Conservation (phyloP, 2,888 invertebrate species). For the Agrotis exclamationis region DNA sequence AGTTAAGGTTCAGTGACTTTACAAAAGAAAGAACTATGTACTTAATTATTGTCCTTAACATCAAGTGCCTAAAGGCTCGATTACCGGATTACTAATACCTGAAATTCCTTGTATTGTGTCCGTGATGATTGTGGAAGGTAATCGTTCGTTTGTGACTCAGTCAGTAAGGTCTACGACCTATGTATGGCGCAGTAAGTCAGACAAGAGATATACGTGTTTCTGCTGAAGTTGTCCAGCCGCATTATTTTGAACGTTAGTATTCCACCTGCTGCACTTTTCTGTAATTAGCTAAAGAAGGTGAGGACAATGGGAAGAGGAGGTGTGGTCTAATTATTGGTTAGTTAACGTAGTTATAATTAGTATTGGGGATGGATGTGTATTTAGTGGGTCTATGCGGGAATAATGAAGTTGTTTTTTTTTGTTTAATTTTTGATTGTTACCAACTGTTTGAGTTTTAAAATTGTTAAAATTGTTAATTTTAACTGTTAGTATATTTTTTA, state of each 20-base stretch:
- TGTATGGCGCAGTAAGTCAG: constrained; percentile 59
- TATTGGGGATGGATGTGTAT: constrained; percentile 31
- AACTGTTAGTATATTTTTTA: too few species aligned
- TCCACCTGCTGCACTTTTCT: constrained; percentile 65
- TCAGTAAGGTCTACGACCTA: constrained; percentile 66
- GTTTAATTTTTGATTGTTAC: neutral
- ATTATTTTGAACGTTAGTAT: constrained; percentile 59
- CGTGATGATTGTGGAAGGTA: constrained; percentile 53
- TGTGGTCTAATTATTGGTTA: constrained; percentile 43
- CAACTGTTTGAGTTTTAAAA: neutral
- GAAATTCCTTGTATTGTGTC: constrained; percentile 43
- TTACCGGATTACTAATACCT: constrained; percentile 34
- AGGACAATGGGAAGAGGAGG: constrained; percentile 56
- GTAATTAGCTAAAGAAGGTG: constrained; percentile 52
- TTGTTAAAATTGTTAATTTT: neutral
- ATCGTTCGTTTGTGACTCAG: constrained; percentile 63
- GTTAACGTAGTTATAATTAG: constrained; percentile 32
- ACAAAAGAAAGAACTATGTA: neutral
- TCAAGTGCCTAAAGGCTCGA: neutral
- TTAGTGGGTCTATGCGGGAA: neutral
- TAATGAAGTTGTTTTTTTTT: neutral
- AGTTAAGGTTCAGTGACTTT: neutral
- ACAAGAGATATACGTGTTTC: constrained; percentile 55
- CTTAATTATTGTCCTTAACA: constrained; percentile 2
- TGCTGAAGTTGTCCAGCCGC: constrained; percentile 57